Conservation (phyloP, 2,113 vertebrate genomes). For the Phoxinus phoxinus region DNA sequence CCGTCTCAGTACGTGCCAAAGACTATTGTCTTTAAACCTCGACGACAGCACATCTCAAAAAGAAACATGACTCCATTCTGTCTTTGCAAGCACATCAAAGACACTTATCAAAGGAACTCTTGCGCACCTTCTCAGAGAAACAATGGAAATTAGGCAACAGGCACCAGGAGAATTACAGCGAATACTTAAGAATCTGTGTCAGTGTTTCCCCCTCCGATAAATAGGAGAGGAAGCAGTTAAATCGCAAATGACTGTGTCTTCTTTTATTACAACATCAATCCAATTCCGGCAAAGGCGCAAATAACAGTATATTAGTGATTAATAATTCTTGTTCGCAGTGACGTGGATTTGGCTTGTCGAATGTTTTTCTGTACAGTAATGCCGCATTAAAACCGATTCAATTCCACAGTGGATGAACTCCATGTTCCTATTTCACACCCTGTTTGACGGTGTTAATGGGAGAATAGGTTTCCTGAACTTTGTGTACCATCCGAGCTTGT, state of each 20-base stretch:
- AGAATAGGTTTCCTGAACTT: conserved; percentile 30
- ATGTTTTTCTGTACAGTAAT: conserved; percentile 27
- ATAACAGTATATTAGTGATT: background rate
- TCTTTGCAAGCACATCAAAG: conserved; percentile 48
- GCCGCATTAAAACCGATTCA: background rate
- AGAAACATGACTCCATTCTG: conserved; percentile 49
- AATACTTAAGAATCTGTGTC: conserved; percentile 1
- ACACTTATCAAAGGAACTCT: conserved; percentile 50
- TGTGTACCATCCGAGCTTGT: conserved; percentile 51
- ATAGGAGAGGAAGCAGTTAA: conserved; percentile 36
- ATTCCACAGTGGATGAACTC: conserved; percentile 4
- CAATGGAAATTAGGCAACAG: conserved; percentile 40
- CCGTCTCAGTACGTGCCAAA: conserved; percentile 26
- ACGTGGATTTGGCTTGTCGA: conserved; percentile 1
- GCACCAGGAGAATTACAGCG: conserved; percentile 31
- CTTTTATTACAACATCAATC: conserved; percentile 10
- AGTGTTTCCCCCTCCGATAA: background rate
- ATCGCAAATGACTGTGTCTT: conserved; percentile 25
- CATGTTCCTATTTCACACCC: conserved; percentile 38
- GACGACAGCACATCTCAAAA: conserved; percentile 46
- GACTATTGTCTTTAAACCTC: conserved; percentile 43
- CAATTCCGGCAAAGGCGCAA: background rate
- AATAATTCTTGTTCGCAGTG: background rate
- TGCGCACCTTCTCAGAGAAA: conserved; percentile 30
- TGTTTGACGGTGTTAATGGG: conserved; percentile 28